Conservation (phyloP, 1,140 invertebrate species). For the Belonocnema kinseyi region DNA sequence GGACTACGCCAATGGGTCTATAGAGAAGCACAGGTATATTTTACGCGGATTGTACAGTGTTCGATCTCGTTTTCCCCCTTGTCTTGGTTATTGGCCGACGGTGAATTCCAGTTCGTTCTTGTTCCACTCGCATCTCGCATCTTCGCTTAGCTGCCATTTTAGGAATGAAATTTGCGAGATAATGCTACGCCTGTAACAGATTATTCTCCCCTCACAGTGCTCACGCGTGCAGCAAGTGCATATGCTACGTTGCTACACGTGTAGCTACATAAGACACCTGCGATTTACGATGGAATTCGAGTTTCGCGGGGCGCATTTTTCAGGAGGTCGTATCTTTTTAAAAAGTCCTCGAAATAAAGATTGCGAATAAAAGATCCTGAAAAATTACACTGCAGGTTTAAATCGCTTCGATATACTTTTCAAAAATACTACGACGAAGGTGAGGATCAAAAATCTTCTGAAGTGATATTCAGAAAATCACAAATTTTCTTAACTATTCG, state of each 20-base stretch:
- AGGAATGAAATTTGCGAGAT: conserved; percentile 61
- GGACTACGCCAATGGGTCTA: not conserved
- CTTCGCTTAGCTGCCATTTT: conserved; percentile 50
- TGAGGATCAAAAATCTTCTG: too few species aligned
- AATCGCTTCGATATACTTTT: not conserved
- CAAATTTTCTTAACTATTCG: too few species aligned
- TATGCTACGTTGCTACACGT: not conserved
- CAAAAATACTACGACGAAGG: not conserved
- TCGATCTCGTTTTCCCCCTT: conserved; percentile 13
- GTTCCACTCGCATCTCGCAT: conserved; percentile 3
- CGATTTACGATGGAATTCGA: conserved; percentile 19
- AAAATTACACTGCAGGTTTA: not conserved
- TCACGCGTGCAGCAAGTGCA: conserved; percentile 31
- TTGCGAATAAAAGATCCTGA: not conserved
- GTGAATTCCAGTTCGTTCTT: conserved; percentile 24
- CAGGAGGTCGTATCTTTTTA: conserved; percentile 31
- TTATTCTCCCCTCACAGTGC: not conserved
- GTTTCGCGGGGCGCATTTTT: conserved; percentile 33
- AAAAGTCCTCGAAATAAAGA: not conserved
- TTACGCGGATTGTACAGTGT: not conserved
- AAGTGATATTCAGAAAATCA: too few species aligned
- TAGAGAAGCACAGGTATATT: conserved; percentile 12
- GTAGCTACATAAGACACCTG: not conserved
- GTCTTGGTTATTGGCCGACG: conserved; percentile 10
- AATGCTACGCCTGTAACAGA: conserved; percentile 31